A percentile compares a stretch with the other conserved stretches of the same genome.
Conservation (phyloP, 2,888 invertebrate genomes). For the Volucella bombylans region DNA sequence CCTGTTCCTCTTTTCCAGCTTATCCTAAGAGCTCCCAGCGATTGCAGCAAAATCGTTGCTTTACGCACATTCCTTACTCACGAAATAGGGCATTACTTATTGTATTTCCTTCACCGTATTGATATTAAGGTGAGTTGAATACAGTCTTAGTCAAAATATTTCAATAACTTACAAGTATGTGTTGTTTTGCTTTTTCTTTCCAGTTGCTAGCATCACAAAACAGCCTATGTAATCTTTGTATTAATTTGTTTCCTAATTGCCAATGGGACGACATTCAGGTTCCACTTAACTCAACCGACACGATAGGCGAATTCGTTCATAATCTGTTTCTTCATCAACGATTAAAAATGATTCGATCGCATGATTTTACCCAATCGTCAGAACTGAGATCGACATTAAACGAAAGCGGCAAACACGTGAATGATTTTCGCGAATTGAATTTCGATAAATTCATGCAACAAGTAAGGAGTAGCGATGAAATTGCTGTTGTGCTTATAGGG, state of each 20-base stretch:
- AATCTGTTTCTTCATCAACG: slow-evolving; percentile 77
- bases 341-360: slow-evolving; percentile 50
- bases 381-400: slow-evolving; percentile 34
- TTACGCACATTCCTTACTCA: slow-evolving; percentile 80
- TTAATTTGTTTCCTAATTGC: slow-evolving; percentile 81
- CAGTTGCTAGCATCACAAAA: slow-evolving; percentile 81
- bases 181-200: slow-evolving; percentile 28
- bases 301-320: slow-evolving; percentile 77
- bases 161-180: background rate
- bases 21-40: slow-evolving; percentile 80
- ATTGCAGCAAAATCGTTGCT: slow-evolving; percentile 81
- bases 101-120: slow-evolving; percentile 79
- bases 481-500: slow-evolving; percentile 80
- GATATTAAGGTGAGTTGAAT: slow-evolving; percentile 78
- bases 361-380: slow-evolving; percentile 39
- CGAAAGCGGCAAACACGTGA: slow-evolving; percentile 1
- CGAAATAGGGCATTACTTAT: slow-evolving; percentile 80
- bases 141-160: background rate
- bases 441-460: slow-evolving; percentile 75
- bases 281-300: slow-evolving; percentile 73
- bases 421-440: slow-evolving; percentile 41
- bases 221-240: slow-evolving; percentile 80
- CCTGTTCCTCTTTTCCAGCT: slow-evolving; percentile 76
- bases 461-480: slow-evolving; percentile 79
- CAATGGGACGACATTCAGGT: slow-evolving; percentile 78